A percentile compares a stretch with the other conserved stretches of the same genome.
These are phyloP conservation scores for Limnephilus marmoratus DNA, from an alignment of 2,888 invertebrate genomes.

Conservation along the genomic window DNA sequence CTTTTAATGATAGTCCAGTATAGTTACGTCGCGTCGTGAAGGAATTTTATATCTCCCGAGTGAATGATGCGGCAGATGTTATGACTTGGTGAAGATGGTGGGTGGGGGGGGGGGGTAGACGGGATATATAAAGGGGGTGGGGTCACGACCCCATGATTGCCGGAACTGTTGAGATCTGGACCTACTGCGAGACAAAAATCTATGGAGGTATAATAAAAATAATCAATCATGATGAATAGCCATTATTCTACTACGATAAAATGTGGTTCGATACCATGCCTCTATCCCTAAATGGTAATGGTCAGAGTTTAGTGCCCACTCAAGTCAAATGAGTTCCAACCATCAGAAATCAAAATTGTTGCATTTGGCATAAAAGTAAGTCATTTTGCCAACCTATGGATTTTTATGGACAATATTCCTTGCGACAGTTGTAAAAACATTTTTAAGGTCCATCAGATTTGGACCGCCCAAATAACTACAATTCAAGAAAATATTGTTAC, in stretches of 20 bases:
- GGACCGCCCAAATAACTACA: background rate
- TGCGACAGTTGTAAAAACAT: background rate
- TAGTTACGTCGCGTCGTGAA: slow-evolving; percentile 18
- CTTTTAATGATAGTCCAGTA: background rate
- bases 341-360: background rate
- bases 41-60: slow-evolving; percentile 46
- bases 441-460: background rate
- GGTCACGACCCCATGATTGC: slow-evolving; percentile 50
- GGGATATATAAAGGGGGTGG: slow-evolving; percentile 6
- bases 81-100: background rate
- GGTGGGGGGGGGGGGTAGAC: background rate
- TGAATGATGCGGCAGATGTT: slow-evolving; percentile 51
- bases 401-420: background rate
- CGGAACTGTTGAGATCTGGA: slow-evolving; percentile 24
- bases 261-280: background rate
- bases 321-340: background rate
- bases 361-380: background rate
- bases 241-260: background rate
- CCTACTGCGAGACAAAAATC: background rate
- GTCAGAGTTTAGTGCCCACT: background rate
- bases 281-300: background rate
- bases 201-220: background rate
- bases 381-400: background rate
- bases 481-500: background rate
- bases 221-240: background rate